phyloP scores from a whole-genome alignment of 1,140 invertebrate genomes.

The Coboldia fuscipes region DNA sequence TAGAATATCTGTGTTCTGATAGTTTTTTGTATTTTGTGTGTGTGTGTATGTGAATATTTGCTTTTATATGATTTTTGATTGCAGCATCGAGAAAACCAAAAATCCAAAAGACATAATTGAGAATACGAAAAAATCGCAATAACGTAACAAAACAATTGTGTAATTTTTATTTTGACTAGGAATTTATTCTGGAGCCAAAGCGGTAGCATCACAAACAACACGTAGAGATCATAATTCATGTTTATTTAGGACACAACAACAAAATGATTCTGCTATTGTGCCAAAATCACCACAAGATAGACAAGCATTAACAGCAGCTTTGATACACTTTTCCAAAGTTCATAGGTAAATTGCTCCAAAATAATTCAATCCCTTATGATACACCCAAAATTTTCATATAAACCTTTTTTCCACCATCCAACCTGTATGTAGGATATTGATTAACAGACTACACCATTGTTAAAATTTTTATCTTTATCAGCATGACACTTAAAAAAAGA shows the following conservation, averaged over 20 bases:
- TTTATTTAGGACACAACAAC: slow-evolving; percentile 32
- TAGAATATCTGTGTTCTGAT: no score
- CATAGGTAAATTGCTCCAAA: slow-evolving; percentile 21
- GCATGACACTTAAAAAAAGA: no score
- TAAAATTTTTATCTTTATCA: no score
- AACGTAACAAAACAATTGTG: no score
- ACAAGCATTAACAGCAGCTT: slow-evolving; percentile 40
- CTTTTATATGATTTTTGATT: neutral
- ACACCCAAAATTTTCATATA: no score
- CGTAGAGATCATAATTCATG: slow-evolving; percentile 38
- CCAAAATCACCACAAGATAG: slow-evolving; percentile 24
- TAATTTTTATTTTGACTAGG: no score
- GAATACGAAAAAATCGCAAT: neutral
- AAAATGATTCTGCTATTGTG: slow-evolving; percentile 25
- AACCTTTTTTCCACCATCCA: no score
- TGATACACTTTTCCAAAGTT: slow-evolving; percentile 43
- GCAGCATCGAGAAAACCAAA: no score
- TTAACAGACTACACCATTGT: no score
- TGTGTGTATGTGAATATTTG: neutral
- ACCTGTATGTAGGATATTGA: no score
- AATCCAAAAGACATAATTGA: neutral
- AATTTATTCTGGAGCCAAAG: no score
- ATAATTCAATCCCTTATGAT: neutral
- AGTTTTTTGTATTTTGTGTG: neutral
- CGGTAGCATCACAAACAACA: slow-evolving; percentile 26